Evolutionary conservation across 2,888 invertebrate species (phyloP).

Genomic region (Magallana nippona): DNA sequence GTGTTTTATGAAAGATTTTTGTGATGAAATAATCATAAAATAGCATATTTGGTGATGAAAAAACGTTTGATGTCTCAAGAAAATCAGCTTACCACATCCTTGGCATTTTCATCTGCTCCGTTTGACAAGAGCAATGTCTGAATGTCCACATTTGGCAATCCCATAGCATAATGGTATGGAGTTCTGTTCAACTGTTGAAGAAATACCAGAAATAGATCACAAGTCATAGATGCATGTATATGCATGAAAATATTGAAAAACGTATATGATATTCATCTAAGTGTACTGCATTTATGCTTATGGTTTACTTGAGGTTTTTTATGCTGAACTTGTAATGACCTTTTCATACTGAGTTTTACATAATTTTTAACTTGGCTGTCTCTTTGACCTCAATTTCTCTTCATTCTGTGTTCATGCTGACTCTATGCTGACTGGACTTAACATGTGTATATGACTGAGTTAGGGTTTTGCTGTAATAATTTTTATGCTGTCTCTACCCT

Average conservation of each 20-base stretch:
- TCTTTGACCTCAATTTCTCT: neutral
- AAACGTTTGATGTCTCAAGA: neutral
- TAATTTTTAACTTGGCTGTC: too few species aligned
- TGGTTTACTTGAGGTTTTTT: too few species aligned
- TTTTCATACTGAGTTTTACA: too few species aligned
- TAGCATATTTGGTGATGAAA: neutral
- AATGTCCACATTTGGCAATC: slow-evolving; percentile 63
- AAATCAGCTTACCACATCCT: slow-evolving; percentile 67
- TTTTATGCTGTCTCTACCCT: slow-evolving; percentile 9
- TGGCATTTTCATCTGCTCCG: slow-evolving; percentile 64
- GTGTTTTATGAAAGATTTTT: too few species aligned
- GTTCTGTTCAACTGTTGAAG: slow-evolving; percentile 60
- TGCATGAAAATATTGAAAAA: too few species aligned
- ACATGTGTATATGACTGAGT: neutral
- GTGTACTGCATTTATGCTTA: slow-evolving; percentile 19
- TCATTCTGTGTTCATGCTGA: slow-evolving; percentile 49
- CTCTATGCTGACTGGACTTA: slow-evolving; percentile 30
- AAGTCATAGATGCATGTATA: too few species aligned
- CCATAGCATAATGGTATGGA: slow-evolving; percentile 72
- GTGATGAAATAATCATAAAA: neutral
- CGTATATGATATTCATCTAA: neutral
- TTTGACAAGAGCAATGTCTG: slow-evolving; percentile 58
- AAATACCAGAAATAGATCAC: too few species aligned
- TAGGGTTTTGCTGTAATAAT: neutral
- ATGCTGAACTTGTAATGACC: too few species aligned